Evolutionary conservation across 2,113 vertebrate species (phyloP).

Genomic region (Apteryx owenii): DNA sequence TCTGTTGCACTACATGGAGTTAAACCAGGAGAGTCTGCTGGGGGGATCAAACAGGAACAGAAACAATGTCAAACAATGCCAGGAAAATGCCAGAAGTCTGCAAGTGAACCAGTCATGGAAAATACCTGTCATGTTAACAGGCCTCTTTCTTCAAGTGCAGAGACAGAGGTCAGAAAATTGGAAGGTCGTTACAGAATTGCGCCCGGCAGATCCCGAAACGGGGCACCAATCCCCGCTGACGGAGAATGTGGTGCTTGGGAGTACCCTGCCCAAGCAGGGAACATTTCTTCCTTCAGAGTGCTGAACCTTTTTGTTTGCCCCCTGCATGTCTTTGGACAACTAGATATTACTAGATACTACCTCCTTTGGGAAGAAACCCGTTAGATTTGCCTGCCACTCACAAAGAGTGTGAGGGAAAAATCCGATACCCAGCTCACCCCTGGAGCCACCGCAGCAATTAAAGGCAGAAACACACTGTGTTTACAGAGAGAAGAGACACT

Average conservation of each 20-base stretch:
- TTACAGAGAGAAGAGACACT: background rate
- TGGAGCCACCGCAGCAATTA: background rate
- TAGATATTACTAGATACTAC: background rate
- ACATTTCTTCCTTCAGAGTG: background rate
- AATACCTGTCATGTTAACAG: background rate
- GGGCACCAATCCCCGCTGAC: no score
- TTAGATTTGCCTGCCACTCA: background rate
- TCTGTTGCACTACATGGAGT: background rate
- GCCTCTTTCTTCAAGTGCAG: background rate
- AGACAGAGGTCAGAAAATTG: background rate
- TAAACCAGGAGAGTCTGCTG: background rate
- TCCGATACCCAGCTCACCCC: background rate
- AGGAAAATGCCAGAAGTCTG: background rate
- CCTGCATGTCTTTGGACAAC: background rate
- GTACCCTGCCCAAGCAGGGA: background rate
- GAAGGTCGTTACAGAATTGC: background rate
- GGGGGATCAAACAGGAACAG: background rate
- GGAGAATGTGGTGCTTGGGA: background rate
- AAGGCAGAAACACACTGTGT: background rate
- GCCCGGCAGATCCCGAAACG: background rate
- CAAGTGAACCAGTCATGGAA: background rate
- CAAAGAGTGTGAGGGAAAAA: background rate
- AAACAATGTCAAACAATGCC: background rate
- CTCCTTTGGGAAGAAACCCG: background rate
- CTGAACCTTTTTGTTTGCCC: background rate